These are phyloP conservation scores for Coelopa pilipes DNA, from an alignment of 2,888 invertebrate species.

Conservation along the genomic window DNA sequence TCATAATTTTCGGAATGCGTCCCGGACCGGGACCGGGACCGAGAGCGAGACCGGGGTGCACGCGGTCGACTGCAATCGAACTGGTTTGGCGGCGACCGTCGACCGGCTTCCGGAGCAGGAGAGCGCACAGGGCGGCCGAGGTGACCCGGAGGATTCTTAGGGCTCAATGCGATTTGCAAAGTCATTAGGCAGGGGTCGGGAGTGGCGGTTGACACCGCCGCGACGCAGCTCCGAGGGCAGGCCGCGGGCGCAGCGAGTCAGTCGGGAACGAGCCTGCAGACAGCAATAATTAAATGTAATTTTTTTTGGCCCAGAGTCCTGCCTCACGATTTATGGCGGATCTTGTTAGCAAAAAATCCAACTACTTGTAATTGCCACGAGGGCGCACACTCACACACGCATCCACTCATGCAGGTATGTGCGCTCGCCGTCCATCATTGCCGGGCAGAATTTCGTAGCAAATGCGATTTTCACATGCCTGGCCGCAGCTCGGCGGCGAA, in stretches of 20 bases:
- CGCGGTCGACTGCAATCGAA: too few species aligned
- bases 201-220: neutral
- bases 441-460: conserved; percentile 10
- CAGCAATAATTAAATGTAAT: conserved; percentile 4
- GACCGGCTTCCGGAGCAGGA: too few species aligned
- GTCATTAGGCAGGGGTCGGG: neutral
- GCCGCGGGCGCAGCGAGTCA: neutral
- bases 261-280: conserved; percentile 6
- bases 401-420: neutral
- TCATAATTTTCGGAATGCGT: neutral
- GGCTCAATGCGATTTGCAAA: neutral
- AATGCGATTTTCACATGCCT: conserved; percentile 21
- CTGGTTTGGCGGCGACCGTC: too few species aligned
- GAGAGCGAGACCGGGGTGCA: too few species aligned
- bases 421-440: conserved; percentile 2
- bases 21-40: neutral
- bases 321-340: neutral
- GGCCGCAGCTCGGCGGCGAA: neutral
- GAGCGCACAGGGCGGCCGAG: too few species aligned
- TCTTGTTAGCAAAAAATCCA: neutral
- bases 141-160: neutral
- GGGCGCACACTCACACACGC: neutral
- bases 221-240: neutral
- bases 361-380: conserved; percentile 1
- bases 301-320: neutral